A percentile compares a stretch with the other conserved stretches of the same genome.
These are phyloP conservation scores for Clavelina lepadiformis DNA, from an alignment of 23 tunicate species.

Conservation along the genomic window DNA sequence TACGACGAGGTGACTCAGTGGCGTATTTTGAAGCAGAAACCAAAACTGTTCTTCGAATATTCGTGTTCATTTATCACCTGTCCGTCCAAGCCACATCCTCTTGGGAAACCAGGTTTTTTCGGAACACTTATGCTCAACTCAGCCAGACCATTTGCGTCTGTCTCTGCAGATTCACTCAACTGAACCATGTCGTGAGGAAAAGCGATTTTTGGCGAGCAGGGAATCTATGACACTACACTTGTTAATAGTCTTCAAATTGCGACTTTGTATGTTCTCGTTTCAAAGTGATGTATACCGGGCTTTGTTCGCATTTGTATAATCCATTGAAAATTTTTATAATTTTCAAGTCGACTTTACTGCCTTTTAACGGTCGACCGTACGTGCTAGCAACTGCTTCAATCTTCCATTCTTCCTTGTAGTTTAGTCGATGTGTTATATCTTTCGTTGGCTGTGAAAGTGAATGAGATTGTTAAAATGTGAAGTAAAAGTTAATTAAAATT, in stretches of 20 bases:
- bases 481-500: too few species aligned
- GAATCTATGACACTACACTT: too few species aligned
- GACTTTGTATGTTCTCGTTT: too few species aligned
- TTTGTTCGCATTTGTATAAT: too few species aligned
- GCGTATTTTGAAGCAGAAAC: too few species aligned
- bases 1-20: too few species aligned
- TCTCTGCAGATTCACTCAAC: background rate
- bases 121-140: constrained; percentile 11
- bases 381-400: constrained; percentile 18
- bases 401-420: constrained; percentile 22
- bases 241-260: background rate
- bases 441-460: constrained; percentile 8
- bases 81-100: constrained; percentile 46
- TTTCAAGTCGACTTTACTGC: constrained; percentile 8
- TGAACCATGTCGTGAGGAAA: constrained; percentile 1
- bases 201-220: constrained; percentile 14
- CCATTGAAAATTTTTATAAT: background rate
- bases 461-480: background rate
- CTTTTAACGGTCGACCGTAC: constrained; percentile 40
- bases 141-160: constrained; percentile 26
- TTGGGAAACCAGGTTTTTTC: constrained; percentile 28
- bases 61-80: constrained; percentile 16
- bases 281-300: too few species aligned
- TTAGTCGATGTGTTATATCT: constrained; percentile 20
- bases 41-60: too few species aligned